These are phyloP conservation scores for Mixornis gularis DNA, from an alignment of 2,113 vertebrate genomes.

Conservation along the genomic window DNA sequence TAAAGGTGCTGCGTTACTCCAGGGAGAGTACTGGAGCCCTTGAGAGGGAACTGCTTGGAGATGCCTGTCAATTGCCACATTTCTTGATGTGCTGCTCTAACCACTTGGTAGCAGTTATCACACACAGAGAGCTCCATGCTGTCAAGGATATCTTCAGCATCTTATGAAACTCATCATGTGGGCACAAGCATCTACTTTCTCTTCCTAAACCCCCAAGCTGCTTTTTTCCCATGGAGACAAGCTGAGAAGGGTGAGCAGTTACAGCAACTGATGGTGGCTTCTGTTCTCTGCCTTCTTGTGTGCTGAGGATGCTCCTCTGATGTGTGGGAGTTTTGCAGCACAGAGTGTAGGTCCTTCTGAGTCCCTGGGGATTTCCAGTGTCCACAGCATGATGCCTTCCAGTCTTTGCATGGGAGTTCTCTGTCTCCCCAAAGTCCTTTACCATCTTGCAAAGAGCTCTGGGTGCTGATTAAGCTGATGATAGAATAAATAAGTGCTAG, in stretches of 20 bases:
- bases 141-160: background rate
- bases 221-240: background rate
- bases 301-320: background rate
- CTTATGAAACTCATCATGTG: background rate
- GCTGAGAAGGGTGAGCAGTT: background rate
- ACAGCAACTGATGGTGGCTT: background rate
- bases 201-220: background rate
- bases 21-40: background rate
- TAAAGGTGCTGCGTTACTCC: background rate
- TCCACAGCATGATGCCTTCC: background rate
- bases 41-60: background rate
- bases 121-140: background rate
- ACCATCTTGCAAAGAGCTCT: background rate
- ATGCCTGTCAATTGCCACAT: background rate
- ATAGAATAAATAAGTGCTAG: background rate
- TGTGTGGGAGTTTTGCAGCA: background rate
- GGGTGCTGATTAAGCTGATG: background rate
- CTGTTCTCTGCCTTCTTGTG: background rate
- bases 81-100: background rate
- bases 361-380: background rate
- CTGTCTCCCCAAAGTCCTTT: background rate
- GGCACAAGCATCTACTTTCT: background rate
- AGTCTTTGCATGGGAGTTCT: background rate
- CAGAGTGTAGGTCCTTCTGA: background rate
- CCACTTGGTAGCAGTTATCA: background rate